A percentile compares a stretch with the other conserved stretches of the same genome.
These are phyloP conservation scores for Ursus arctos DNA, from an alignment of 2,113 vertebrate genomes.

Conservation along the genomic window DNA sequence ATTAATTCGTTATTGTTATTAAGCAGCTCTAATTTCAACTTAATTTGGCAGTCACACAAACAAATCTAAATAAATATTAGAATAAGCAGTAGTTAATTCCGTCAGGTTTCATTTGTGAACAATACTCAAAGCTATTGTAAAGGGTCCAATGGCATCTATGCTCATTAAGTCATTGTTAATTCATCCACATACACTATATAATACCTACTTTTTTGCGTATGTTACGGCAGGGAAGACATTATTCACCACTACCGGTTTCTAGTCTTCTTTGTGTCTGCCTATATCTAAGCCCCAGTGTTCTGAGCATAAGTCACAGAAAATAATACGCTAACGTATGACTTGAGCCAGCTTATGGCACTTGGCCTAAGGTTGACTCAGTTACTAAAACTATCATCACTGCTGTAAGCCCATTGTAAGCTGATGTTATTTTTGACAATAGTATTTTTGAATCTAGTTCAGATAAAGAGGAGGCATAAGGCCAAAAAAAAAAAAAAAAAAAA, in stretches of 20 bases:
- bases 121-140: background rate
- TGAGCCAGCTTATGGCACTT: slow-evolving; percentile 66
- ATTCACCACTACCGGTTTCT: slow-evolving; percentile 61
- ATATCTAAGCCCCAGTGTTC: background rate
- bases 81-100: slow-evolving; percentile 9
- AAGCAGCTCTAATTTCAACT: slow-evolving; percentile 44
- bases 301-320: slow-evolving; percentile 64
- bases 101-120: background rate
- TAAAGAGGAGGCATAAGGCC: slow-evolving; percentile 54
- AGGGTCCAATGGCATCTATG: background rate
- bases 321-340: slow-evolving; percentile 68
- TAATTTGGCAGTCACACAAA: slow-evolving; percentile 38
- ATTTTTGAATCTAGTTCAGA: slow-evolving; percentile 71
- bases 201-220: slow-evolving; percentile 60
- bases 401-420: slow-evolving; percentile 75
- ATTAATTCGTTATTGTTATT: slow-evolving; percentile 56
- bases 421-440: slow-evolving; percentile 77
- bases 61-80: slow-evolving; percentile 15
- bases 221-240: slow-evolving; percentile 37
- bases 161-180: slow-evolving; percentile 24
- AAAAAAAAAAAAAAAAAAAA: background rate
- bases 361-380: slow-evolving; percentile 78
- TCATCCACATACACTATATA: background rate
- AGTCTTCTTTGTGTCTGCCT: slow-evolving; percentile 66
- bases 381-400: slow-evolving; percentile 74